phyloP scores from a whole-genome alignment of 2,113 vertebrate species.

The Odontophorus gujanensis region DNA sequence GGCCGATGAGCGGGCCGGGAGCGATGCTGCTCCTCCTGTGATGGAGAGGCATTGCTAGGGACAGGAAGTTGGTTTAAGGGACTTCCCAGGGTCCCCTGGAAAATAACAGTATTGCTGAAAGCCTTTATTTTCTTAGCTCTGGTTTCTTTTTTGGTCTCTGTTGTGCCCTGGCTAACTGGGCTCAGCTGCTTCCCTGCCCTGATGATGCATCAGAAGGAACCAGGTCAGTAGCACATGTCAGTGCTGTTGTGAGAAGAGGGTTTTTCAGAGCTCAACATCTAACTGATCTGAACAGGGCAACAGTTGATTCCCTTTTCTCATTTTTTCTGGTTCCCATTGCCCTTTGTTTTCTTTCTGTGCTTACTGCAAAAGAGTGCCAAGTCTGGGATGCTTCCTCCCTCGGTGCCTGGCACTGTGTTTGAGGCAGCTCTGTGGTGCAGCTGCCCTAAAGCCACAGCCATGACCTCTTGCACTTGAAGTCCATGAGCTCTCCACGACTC shows the following conservation, averaged over 20 bases:
- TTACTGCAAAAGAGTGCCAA: neutral
- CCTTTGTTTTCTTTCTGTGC: neutral
- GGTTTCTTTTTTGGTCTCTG: neutral
- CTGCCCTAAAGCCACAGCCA: neutral
- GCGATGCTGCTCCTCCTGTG: neutral
- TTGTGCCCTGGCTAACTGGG: neutral
- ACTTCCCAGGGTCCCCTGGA: neutral
- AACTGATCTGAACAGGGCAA: neutral
- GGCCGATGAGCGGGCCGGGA: accelerated
- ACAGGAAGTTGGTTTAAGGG: neutral
- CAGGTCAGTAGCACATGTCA: neutral
- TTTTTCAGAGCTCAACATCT: neutral
- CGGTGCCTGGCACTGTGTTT: accelerated
- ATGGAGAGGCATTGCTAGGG: neutral
- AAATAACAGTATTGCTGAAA: neutral
- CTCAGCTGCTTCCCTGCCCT: neutral
- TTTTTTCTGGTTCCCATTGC: accelerated
- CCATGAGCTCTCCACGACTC: accelerated
- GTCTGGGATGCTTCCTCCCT: neutral
- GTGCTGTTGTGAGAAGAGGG: neutral
- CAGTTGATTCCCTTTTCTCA: neutral
- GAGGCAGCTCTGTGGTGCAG: neutral
- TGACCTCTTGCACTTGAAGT: constrained; percentile 21
- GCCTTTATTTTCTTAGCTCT: neutral
- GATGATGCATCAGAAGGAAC: neutral